Conservation (phyloP, 2,113 vertebrate genomes). For the Trochalopteron elliotii region DNA sequence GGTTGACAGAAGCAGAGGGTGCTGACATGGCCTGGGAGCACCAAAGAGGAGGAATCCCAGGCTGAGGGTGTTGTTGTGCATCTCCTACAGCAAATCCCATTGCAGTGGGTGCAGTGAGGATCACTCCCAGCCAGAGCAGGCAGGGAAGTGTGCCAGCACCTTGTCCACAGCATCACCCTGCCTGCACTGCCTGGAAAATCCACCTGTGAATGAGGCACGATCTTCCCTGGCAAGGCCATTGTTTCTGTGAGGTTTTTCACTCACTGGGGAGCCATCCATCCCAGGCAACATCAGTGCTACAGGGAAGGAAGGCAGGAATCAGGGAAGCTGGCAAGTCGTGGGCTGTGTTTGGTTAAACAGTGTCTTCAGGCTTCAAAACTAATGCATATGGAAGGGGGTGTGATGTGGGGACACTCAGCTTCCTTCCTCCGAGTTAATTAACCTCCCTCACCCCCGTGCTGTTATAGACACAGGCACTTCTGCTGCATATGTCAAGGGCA, state of each 20-base stretch:
- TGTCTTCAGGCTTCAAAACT: conserved; percentile 37
- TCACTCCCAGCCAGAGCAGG: neutral
- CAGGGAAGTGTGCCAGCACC: neutral
- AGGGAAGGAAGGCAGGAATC: neutral
- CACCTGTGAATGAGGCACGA: neutral
- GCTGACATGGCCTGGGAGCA: neutral
- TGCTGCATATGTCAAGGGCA: conserved; percentile 55
- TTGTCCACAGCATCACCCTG: neutral
- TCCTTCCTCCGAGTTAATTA: conserved; percentile 75
- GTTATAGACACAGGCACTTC: conserved; percentile 62
- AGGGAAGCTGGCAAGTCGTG: neutral
- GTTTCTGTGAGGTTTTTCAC: neutral
- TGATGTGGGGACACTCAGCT: conserved; percentile 56
- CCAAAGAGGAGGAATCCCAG: neutral
- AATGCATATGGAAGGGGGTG: conserved; percentile 57
- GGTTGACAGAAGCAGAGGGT: neutral
- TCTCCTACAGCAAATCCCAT: neutral
- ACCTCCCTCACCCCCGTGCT: conserved; percentile 70
- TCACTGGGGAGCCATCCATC: neutral
- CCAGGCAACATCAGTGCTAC: neutral
- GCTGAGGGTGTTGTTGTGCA: neutral
- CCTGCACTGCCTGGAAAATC: neutral
- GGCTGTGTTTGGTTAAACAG: conserved; percentile 38
- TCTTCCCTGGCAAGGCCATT: neutral
- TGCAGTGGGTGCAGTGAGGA: neutral